Evolutionary conservation across 2,888 invertebrate genomes (phyloP).

Genomic region (Pheosia gnoma): DNA sequence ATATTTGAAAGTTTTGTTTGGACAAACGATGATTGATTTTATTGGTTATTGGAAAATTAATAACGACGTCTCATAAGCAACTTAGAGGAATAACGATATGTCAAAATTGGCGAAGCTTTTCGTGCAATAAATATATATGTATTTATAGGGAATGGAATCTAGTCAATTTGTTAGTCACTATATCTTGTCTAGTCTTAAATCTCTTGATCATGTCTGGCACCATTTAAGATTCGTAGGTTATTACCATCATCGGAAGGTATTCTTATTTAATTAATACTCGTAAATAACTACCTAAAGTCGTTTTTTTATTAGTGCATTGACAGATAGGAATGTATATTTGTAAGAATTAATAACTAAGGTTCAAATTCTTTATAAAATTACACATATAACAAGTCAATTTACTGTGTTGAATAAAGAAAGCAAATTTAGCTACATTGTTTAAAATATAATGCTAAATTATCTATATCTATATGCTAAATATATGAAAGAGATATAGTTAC

Average conservation of each 20-base stretch:
- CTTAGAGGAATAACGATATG: background rate
- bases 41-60: constrained; percentile 58
- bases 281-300: too few species aligned
- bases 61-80: constrained; percentile 15
- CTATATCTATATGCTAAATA: too few species aligned
- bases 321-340: too few species aligned
- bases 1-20: constrained; percentile 68
- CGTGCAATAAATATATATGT: background rate
- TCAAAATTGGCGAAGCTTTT: background rate
- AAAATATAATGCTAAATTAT: too few species aligned
- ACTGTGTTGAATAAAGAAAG: too few species aligned
- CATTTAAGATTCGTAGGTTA: constrained; percentile 22
- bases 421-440: too few species aligned
- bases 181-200: background rate
- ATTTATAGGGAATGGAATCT: background rate
- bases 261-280: background rate
- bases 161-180: constrained; percentile 23
- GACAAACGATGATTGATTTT: constrained; percentile 67
- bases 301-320: too few species aligned
- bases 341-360: too few species aligned
- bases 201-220: constrained; percentile 23
- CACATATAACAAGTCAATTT: too few species aligned
- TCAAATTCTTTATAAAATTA: too few species aligned
- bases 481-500: constrained; percentile 86
- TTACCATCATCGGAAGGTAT: background rate